Base-by-base conservation (phyloP, 1,140 invertebrate genomes). In the Drosophila kikkawai region DNA sequence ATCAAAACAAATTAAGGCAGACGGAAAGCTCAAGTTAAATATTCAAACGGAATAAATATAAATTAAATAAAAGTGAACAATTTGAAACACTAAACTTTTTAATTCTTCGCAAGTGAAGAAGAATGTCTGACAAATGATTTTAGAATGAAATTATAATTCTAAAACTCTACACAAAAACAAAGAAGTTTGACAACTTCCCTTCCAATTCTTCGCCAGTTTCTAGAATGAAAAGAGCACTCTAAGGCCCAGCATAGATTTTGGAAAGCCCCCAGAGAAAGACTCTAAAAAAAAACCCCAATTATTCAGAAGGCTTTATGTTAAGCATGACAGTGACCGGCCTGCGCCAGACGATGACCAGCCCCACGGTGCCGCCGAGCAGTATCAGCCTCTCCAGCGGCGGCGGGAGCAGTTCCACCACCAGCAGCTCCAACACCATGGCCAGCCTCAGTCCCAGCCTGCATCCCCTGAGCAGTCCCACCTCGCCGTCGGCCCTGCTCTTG, bases 401-500 rank as follows among this genome's bases (percentile, higher is more conserved):
- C 75, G 67, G 48, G 48, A 42, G 59, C 39, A 78, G 71, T 51
- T 81, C 56, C 64, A 59, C 65, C 67, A 63, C 50, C 79, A 70
- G 68, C 74, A 47, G 65, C 42, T 47, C 67, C 32, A 69, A 58
- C 59, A 69, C 56, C 60, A 66, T 45, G 48, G 59, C 70, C 75
- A 78, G 36, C 64, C 56, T 44, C 9, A 64, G 76, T 41, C 70
- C 60, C 29, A 67, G 75, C 55, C 75, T 82, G 45, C 73, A 82
- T 66, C 76, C 80, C 39, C 42, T 91, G 58, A 50, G 79, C 32
- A 92, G 86, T 65, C 91, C 91, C 55, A 92, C 91, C 69, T 92
- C 91, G 69, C 94, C 94, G 88, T 94, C 94, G 71, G 93, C 94
- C n/a, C 90, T 94, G 74, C 90, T 94, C 56, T 93, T 94, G 37